Percentiles rank a stretch among this genome's conserved stretches.
Conservation (phyloP, 2,888 invertebrate species). For the Thereva unica region DNA sequence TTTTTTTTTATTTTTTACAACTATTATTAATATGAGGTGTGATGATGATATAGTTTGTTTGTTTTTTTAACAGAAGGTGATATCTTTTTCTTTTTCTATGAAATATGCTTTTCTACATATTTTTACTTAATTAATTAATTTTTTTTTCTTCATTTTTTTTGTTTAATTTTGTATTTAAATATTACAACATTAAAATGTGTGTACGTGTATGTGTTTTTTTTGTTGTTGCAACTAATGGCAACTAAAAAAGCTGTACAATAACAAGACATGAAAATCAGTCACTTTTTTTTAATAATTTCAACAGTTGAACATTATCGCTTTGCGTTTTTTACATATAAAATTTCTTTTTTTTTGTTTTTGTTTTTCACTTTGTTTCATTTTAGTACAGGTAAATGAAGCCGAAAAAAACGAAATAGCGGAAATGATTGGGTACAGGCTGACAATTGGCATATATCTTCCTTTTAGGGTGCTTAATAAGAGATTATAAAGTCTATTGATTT, state of each 20-base stretch:
- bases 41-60: constrained; percentile 15
- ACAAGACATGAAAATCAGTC: constrained; percentile 35
- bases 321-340: constrained; percentile 25
- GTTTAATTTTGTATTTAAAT: not conserved
- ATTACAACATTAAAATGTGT: constrained; percentile 21
- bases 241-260: constrained; percentile 34
- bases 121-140: constrained; percentile 2
- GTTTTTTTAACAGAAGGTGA: not conserved
- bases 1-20: not conserved
- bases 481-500: too few species aligned
- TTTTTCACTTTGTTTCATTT: too few species aligned
- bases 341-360: not conserved
- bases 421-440: too few species aligned
- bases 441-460: too few species aligned
- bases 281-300: constrained; percentile 16
- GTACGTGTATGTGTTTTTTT: constrained; percentile 9
- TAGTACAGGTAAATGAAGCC: too few species aligned
- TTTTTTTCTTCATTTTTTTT: too few species aligned
- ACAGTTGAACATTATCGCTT: constrained; percentile 28
- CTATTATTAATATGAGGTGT: not conserved
- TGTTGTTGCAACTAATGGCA: constrained; percentile 27
- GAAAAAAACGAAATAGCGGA: too few species aligned
- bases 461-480: too few species aligned
- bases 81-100: constrained; percentile 1
- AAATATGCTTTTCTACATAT: constrained; percentile 2